Conservation (phyloP, 2,888 invertebrate genomes). For the Tiliacea citrago region DNA sequence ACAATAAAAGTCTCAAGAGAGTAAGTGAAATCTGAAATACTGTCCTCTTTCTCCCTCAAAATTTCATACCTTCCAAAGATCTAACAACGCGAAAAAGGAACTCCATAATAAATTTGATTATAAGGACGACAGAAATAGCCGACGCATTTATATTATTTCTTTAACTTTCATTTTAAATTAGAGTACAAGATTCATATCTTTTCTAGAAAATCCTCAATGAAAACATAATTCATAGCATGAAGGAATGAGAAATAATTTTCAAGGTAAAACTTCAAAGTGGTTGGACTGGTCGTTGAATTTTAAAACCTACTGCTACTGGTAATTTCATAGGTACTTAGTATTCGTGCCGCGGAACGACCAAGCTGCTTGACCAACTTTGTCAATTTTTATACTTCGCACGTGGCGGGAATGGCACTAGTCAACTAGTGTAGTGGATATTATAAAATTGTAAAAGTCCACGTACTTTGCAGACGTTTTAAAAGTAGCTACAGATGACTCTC, state of each 20-base stretch:
- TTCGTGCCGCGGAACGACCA: conserved; percentile 50
- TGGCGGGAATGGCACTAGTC: conserved; percentile 46
- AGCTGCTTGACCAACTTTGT: conserved; percentile 68
- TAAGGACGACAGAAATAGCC: conserved; percentile 10
- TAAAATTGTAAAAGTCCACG: conserved; percentile 54
- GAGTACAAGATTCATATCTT: neutral
- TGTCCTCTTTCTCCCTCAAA: neutral
- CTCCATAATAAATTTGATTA: conserved; percentile 42
- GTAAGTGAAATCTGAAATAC: conserved; percentile 15
- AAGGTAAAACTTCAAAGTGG: conserved; percentile 42
- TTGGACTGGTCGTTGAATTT: conserved; percentile 44
- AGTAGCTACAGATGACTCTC: conserved; percentile 35
- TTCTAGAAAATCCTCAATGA: conserved; percentile 7
- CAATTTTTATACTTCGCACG: conserved; percentile 68
- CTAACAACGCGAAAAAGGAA: conserved; percentile 14
- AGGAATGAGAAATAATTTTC: conserved; percentile 35
- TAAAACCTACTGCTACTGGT: conserved; percentile 46
- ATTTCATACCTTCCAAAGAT: conserved; percentile 13
- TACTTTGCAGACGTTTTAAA: conserved; percentile 49
- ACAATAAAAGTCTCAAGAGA: neutral
- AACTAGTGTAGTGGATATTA: conserved; percentile 44
- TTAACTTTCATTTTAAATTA: conserved; percentile 41
- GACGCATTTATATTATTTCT: conserved; percentile 19
- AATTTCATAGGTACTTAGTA: conserved; percentile 57
- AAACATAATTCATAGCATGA: conserved; percentile 31